A percentile compares a stretch with the other conserved stretches of the same genome.
phyloP scores from a whole-genome alignment of 2,113 vertebrate species.

The Cinclus mexicanus region DNA sequence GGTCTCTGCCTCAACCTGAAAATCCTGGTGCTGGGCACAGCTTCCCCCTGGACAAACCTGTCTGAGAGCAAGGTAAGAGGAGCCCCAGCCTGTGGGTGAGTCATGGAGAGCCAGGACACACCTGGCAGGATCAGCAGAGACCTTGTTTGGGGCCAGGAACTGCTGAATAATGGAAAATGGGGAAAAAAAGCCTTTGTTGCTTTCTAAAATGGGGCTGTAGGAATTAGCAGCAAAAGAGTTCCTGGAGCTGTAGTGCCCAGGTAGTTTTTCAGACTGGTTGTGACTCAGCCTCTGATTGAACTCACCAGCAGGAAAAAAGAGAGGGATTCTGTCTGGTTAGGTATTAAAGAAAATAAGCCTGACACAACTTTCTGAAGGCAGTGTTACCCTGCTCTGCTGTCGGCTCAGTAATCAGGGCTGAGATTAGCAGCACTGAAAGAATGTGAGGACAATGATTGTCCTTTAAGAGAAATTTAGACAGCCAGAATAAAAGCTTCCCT shows the following conservation, averaged over 20 bases:
- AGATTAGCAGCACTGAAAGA: background rate
- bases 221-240: background rate
- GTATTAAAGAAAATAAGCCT: background rate
- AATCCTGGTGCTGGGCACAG: background rate
- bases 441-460: background rate
- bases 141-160: background rate
- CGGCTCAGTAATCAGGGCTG: background rate
- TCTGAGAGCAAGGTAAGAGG: background rate
- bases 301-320: background rate
- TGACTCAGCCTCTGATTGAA: background rate
- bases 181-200: background rate
- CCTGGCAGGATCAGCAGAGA: background rate
- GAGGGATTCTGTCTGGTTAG: background rate
- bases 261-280: background rate
- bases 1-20: background rate
- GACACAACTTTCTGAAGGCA: background rate
- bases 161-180: background rate
- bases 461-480: background rate
- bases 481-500: background rate
- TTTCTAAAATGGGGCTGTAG: background rate
- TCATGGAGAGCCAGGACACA: background rate
- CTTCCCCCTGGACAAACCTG: background rate
- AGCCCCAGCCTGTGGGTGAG: background rate
- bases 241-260: background rate
- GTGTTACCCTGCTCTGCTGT: background rate